Percentiles rank a stretch among this genome's conserved stretches.
These are phyloP conservation scores for Tonatia bakeri DNA, from an alignment of 2,113 vertebrate genomes.

Conservation along the genomic window DNA sequence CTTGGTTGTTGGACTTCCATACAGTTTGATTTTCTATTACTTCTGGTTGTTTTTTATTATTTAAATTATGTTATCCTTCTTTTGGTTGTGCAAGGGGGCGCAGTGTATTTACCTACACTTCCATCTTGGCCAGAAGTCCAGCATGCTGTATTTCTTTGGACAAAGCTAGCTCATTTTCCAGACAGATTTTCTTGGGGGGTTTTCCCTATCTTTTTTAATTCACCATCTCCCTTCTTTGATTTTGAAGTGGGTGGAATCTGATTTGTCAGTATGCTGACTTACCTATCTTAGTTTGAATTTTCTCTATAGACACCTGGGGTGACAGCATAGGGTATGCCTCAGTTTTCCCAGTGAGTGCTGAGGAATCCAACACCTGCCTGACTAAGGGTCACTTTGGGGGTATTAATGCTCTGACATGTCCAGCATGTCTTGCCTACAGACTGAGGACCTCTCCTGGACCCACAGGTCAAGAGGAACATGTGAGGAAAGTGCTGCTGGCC, in stretches of 20 bases:
- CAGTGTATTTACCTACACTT: too few species aligned
- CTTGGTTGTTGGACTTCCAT: too few species aligned
- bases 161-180: not conserved
- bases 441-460: not conserved
- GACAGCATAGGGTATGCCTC: not conserved
- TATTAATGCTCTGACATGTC: not conserved
- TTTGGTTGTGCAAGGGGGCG: too few species aligned
- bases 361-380: not conserved
- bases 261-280: not conserved
- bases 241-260: not conserved
- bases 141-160: not conserved
- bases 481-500: not conserved
- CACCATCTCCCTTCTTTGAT: not conserved
- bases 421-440: not conserved
- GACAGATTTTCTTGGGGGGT: not conserved
- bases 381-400: not conserved
- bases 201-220: not conserved
- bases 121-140: too few species aligned
- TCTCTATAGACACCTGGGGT: not conserved
- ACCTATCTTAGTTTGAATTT: not conserved
- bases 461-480: not conserved
- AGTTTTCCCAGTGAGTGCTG: not conserved
- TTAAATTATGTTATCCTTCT: too few species aligned
- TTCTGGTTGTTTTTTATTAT: too few species aligned
- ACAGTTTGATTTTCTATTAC: too few species aligned